These are phyloP conservation scores for Callocephalon fimbriatum DNA, from an alignment of 2,113 vertebrate species.

Conservation along the genomic window DNA sequence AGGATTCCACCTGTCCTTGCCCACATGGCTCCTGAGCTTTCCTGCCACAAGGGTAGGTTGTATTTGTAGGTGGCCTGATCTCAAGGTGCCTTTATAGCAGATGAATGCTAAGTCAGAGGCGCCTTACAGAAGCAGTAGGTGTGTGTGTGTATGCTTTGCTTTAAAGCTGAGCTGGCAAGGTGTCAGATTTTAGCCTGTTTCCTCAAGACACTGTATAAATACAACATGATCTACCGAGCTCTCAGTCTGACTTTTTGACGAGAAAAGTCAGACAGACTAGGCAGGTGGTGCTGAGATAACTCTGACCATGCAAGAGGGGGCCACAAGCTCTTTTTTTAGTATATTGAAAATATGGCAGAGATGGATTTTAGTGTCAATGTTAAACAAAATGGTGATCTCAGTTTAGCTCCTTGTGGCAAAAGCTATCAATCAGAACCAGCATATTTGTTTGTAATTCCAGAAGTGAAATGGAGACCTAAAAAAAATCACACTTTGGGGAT, in stretches of 20 bases:
- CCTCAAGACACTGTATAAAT: background rate
- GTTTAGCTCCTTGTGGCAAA: background rate
- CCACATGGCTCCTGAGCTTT: background rate
- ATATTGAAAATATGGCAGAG: background rate
- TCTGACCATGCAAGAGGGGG: background rate
- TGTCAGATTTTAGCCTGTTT: background rate
- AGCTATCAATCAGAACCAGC: background rate
- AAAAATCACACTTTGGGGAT: background rate
- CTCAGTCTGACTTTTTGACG: background rate
- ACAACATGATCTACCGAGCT: background rate
- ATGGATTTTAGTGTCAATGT: background rate
- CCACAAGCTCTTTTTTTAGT: background rate
- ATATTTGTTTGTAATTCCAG: background rate
- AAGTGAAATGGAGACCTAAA: background rate
- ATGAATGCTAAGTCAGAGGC: background rate
- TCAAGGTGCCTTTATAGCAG: background rate
- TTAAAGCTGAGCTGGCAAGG: background rate
- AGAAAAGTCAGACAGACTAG: background rate
- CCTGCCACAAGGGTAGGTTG: background rate
- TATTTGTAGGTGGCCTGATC: background rate
- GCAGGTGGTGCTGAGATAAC: background rate
- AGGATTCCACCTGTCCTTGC: background rate
- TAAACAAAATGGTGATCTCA: background rate
- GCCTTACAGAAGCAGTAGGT: background rate
- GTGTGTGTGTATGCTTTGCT: rapidly evolving